Conservation (phyloP, 2,113 vertebrate genomes). For the Podocnemis expansa region DNA sequence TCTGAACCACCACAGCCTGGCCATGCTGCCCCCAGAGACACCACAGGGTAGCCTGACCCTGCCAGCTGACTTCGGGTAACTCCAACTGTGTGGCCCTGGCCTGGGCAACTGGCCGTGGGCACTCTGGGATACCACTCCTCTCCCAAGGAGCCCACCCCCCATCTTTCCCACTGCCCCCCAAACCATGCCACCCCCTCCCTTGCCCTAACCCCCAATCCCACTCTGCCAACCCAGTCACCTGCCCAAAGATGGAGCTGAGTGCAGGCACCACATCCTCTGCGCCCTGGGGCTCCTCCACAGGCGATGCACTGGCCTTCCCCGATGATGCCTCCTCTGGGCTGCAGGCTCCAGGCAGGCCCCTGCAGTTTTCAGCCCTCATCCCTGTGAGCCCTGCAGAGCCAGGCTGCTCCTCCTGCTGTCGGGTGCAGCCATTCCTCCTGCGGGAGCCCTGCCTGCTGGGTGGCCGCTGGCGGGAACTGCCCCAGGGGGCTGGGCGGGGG, state of each 20-base stretch:
- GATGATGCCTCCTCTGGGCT: rapidly evolving
- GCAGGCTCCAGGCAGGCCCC: neutral
- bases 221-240: conserved; percentile 34
- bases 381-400: too few species aligned
- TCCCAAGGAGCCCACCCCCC: neutral
- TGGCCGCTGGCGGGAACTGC: neutral
- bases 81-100: too few species aligned
- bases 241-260: neutral
- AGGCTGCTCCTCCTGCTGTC: neutral
- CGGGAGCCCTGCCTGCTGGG: neutral
- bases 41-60: neutral
- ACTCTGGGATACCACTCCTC: neutral
- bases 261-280: neutral
- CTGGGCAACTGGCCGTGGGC: neutral
- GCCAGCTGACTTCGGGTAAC: neutral
- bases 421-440: neutral
- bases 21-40: too few species aligned
- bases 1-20: neutral
- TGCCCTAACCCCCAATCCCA: neutral
- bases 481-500: neutral
- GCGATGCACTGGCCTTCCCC: rapidly evolving
- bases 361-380: neutral
- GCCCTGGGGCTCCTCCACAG: rapidly evolving
- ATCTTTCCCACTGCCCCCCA: neutral
- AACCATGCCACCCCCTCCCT: neutral